Conservation (phyloP, 2,797 vertebrate species). For the Eospalax fontanierii region DNA sequence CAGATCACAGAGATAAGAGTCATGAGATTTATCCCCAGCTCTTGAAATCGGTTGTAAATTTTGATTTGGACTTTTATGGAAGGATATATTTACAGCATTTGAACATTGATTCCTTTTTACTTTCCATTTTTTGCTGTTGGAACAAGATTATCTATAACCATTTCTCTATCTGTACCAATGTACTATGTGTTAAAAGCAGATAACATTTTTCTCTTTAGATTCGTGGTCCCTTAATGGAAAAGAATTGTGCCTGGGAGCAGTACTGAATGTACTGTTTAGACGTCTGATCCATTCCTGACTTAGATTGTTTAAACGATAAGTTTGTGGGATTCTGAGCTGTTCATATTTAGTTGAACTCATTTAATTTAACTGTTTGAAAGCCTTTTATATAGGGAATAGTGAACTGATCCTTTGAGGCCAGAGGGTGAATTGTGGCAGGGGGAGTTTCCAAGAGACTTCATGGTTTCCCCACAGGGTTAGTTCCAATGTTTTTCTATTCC, state of each 20-base stretch:
- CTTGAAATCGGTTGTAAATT: not conserved
- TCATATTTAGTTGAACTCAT: not conserved
- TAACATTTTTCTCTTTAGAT: not conserved
- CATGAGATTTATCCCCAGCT: not conserved
- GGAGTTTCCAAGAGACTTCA: not conserved
- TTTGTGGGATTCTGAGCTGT: not conserved
- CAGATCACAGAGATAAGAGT: not conserved
- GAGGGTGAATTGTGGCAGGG: no score
- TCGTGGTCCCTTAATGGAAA: not conserved
- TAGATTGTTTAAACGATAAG: not conserved
- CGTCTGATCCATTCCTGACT: not conserved
- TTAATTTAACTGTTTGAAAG: not conserved
- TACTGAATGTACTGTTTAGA: not conserved
- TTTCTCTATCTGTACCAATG: not conserved
- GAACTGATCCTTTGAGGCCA: accelerated
- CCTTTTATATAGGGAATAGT: not conserved
- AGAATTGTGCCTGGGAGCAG: not conserved
- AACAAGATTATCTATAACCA: not conserved
- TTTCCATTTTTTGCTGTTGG: not conserved
- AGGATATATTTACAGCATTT: not conserved
- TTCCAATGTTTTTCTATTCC: not conserved
- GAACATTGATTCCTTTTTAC: not conserved
- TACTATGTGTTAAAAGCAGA: not conserved
- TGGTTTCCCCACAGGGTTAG: not conserved
- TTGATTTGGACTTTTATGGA: not conserved